These are phyloP conservation scores for Euwallacea similis DNA, from an alignment of 1,140 invertebrate species.

Conservation along the genomic window DNA sequence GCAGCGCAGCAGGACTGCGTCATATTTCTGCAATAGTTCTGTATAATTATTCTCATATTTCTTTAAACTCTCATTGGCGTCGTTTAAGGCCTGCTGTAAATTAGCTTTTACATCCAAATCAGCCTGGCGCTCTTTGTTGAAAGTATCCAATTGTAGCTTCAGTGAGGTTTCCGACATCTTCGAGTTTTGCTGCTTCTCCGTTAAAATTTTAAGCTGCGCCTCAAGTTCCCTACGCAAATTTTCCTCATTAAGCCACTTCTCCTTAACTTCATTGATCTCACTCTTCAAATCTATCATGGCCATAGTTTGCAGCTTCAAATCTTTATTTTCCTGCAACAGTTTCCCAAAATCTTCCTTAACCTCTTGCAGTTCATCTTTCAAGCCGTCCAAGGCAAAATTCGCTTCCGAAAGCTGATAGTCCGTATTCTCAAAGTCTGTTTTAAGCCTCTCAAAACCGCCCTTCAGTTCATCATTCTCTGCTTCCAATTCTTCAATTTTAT, in stretches of 20 bases:
- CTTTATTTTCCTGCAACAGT: conserved; percentile 48
- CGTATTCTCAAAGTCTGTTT: conserved; percentile 56
- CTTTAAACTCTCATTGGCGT: conserved; percentile 23
- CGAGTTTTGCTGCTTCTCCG: conserved; percentile 45
- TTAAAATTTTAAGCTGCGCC: conserved; percentile 40
- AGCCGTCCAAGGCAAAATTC: conserved; percentile 46
- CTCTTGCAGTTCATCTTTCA: conserved; percentile 51
- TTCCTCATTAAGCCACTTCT: conserved; percentile 44
- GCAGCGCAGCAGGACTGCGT: conserved; percentile 28
- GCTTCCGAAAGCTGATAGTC: conserved; percentile 53
- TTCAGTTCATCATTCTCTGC: conserved; percentile 48
- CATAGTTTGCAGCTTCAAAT: conserved; percentile 47
- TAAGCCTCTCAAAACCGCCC: conserved; percentile 51
- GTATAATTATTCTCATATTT: conserved; percentile 40
- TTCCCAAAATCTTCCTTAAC: conserved; percentile 50
- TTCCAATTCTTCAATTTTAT: conserved; percentile 41
- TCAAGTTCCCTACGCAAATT: conserved; percentile 42
- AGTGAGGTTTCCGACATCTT: conserved; percentile 49
- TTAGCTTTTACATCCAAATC: conserved; percentile 37
- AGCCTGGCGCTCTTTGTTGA: conserved; percentile 45
- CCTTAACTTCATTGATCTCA: conserved; percentile 43
- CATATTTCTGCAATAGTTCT: conserved; percentile 37
- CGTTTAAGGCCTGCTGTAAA: conserved; percentile 38
- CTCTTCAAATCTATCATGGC: conserved; percentile 47
- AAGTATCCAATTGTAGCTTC: conserved; percentile 46